phyloP scores from a whole-genome alignment of 1,140 invertebrate species.

The Caenorhabditis remanei region DNA sequence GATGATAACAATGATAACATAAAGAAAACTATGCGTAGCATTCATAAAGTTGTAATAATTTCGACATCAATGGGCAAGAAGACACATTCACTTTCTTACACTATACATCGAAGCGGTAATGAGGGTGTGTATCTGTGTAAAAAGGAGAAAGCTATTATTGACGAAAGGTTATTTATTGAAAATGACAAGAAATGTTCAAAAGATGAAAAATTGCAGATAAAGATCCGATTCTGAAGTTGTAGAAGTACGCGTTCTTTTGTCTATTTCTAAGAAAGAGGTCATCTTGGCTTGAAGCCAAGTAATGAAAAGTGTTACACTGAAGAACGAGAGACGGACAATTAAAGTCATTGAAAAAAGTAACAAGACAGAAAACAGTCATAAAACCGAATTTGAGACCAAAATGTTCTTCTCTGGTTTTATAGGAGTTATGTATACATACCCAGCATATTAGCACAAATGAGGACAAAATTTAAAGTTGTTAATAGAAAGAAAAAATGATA shows the following conservation, averaged over 20 bases:
- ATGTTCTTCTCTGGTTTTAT: too few species aligned
- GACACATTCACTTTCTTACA: conserved; percentile 50
- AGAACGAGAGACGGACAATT: background rate
- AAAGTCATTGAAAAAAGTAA: background rate
- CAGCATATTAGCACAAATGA: too few species aligned
- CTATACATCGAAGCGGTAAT: background rate
- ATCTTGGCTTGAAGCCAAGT: background rate
- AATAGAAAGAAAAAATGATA: too few species aligned
- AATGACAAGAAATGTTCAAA: too few species aligned
- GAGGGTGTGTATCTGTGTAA: conserved; percentile 9
- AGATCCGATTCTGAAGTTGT: too few species aligned
- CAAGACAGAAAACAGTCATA: conserved; percentile 12
- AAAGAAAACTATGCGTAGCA: conserved; percentile 31
- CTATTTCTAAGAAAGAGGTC: too few species aligned
- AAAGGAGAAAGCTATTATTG: conserved; percentile 26
- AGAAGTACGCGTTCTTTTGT: too few species aligned
- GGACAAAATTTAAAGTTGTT: too few species aligned
- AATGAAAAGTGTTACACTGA: background rate
- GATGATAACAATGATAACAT: conserved; percentile 45
- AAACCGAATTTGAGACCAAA: background rate
- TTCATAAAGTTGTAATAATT: conserved; percentile 51
- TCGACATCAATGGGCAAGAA: background rate
- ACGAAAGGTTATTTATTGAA: background rate
- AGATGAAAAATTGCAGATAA: background rate
- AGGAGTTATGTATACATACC: too few species aligned